These are phyloP conservation scores for Poeciliopsis gracilis DNA, from an alignment of 2,797 vertebrate species.

Conservation along the genomic window DNA sequence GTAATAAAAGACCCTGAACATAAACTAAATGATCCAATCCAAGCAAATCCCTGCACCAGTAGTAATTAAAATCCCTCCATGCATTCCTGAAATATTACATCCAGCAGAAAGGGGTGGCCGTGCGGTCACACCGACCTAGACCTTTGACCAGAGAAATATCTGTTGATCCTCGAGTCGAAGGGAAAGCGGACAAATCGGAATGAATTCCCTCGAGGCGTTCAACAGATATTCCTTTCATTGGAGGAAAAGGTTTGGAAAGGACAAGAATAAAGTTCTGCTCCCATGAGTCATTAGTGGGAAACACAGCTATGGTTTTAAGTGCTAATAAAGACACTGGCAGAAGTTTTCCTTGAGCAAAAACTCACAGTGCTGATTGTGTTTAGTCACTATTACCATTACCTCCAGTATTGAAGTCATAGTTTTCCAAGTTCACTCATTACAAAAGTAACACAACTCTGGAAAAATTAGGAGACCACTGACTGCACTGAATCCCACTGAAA, in stretches of 20 bases:
- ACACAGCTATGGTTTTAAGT: neutral
- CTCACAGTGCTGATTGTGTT: neutral
- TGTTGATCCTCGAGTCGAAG: neutral
- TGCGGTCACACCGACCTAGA: slow-evolving; percentile 15
- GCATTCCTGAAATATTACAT: slow-evolving; percentile 14
- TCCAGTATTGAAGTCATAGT: neutral
- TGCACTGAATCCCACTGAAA: too few species aligned
- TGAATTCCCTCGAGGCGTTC: neutral
- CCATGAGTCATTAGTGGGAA: neutral
- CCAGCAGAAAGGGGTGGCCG: neutral
- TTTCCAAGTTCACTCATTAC: neutral
- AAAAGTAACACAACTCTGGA: neutral
- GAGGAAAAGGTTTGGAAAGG: neutral
- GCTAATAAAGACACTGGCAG: neutral
- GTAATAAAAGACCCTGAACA: neutral
- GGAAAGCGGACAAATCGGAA: neutral
- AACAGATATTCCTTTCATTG: neutral
- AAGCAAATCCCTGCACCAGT: neutral
- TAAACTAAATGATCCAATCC: neutral
- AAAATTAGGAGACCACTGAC: too few species aligned
- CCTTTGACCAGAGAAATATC: neutral
- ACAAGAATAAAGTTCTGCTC: neutral
- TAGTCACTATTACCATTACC: neutral
- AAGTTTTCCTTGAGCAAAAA: neutral
- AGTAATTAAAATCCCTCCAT: neutral